phyloP scores from a whole-genome alignment of 2,888 invertebrate genomes.

The Himalopsyche tibetana region DNA sequence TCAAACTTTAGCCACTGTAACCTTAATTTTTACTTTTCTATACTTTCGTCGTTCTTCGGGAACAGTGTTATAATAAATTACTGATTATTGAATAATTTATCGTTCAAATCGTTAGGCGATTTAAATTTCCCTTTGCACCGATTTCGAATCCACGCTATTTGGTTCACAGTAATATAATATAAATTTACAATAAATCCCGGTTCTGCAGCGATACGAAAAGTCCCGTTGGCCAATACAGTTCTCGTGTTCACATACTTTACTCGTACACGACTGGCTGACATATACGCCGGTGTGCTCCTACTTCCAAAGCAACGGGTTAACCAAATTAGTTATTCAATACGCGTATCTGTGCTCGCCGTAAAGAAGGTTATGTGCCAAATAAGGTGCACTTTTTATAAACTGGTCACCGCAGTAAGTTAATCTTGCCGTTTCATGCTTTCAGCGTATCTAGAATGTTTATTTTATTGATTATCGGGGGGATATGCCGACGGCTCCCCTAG shows the following conservation, averaged over 20 bases:
- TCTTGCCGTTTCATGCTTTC: neutral
- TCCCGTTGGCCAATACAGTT: constrained; percentile 22
- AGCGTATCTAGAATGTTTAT: neutral
- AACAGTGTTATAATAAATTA: too few species aligned
- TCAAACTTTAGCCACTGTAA: too few species aligned
- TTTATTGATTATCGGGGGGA: too few species aligned
- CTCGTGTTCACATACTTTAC: constrained; percentile 21
- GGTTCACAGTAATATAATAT: constrained; percentile 22
- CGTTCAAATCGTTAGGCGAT: too few species aligned
- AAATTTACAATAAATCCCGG: constrained; percentile 43
- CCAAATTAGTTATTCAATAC: constrained; percentile 28
- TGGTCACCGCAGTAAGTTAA: constrained; percentile 31
- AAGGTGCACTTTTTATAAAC: constrained; percentile 37
- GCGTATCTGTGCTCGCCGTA: constrained; percentile 17
- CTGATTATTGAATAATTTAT: too few species aligned
- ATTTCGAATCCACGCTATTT: neutral
- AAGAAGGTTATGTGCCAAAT: constrained; percentile 43
- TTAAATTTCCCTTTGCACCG: neutral
- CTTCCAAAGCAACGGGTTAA: constrained; percentile 37
- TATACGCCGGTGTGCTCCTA: neutral
- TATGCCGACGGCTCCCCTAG: too few species aligned
- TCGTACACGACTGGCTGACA: neutral
- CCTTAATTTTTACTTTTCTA: too few species aligned
- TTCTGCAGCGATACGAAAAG: constrained; percentile 31
- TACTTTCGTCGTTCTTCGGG: too few species aligned